Evolutionary conservation across 2,113 vertebrate genomes (phyloP).

Genomic region (mouse (Mus musculus)): GRCm39 chr1:122367001-122367500

Average conservation of each 20-base stretch:
- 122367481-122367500: constrained; percentile 38
- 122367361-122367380: neutral
- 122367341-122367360: neutral
- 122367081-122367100: neutral
- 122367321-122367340: neutral
- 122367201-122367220: neutral
- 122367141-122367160: neutral
- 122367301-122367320: neutral
- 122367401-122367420: neutral
- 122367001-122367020: neutral
- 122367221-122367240: neutral
- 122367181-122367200: neutral
- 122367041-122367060: neutral
- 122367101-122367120: neutral
- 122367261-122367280: neutral
- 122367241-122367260: neutral
- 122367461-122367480: neutral
- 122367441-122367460: neutral
- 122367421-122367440: neutral
- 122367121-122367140: neutral
- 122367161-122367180: too few relatives aligned
- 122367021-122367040: neutral
- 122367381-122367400: neutral
- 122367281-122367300: neutral
- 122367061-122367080: neutral